Conservation (phyloP, 2,888 invertebrate genomes). For the Apoderus coryli region DNA sequence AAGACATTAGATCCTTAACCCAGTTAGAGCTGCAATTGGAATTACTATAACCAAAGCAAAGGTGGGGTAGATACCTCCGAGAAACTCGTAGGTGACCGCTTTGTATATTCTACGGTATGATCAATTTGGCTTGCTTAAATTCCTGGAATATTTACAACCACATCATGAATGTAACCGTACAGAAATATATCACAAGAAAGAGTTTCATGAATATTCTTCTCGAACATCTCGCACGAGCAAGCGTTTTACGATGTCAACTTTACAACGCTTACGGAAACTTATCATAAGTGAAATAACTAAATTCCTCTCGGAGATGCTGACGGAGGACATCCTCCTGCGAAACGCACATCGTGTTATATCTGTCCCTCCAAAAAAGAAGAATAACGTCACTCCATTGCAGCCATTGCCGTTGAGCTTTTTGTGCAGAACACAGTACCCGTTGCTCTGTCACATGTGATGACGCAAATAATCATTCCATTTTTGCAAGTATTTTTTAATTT, state of each 20-base stretch:
- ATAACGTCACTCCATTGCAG: slow-evolving; percentile 3
- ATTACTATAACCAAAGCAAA: too few species aligned
- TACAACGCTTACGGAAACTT: slow-evolving; percentile 4
- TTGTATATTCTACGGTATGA: too few species aligned
- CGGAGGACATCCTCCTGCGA: not conserved
- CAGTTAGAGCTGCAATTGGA: too few species aligned
- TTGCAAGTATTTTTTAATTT: too few species aligned
- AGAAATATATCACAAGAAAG: slow-evolving; percentile 4
- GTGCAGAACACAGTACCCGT: slow-evolving; percentile 5
- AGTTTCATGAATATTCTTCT: slow-evolving; percentile 4
- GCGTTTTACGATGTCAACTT: slow-evolving; percentile 1
- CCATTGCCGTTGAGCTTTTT: slow-evolving; percentile 3
- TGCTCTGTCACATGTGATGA: slow-evolving; percentile 3
- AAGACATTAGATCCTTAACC: too few species aligned
- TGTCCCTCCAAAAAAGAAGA: slow-evolving; percentile 5
- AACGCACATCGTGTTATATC: slow-evolving; percentile 2
- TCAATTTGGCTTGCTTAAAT: too few species aligned
- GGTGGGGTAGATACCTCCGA: too few species aligned
- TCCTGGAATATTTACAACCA: too few species aligned
- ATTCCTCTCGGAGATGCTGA: too few species aligned
- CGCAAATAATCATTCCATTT: not conserved
- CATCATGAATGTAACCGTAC: too few species aligned
- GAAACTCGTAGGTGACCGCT: too few species aligned
- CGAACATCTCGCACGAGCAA: slow-evolving; percentile 3
- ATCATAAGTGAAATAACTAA: slow-evolving; percentile 5